Evolutionary conservation across 2,888 invertebrate genomes (phyloP).

Genomic region (Petrophora chlorosata): DNA sequence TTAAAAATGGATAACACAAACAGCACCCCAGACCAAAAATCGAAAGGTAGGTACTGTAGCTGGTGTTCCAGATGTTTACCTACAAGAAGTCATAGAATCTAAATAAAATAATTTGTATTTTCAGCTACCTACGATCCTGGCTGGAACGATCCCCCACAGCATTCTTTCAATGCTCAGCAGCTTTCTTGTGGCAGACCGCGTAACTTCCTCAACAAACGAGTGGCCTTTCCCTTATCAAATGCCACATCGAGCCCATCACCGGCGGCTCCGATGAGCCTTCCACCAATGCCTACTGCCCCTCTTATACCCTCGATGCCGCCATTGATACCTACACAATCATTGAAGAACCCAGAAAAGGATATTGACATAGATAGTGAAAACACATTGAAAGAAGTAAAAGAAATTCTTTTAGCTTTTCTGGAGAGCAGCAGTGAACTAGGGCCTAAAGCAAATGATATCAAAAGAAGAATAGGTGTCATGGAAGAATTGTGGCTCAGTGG

Average conservation of each 20-base stretch:
- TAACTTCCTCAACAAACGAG: slow-evolving; percentile 79
- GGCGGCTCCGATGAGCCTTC: slow-evolving; percentile 48
- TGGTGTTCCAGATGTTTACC: slow-evolving; percentile 3
- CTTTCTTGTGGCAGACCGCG: slow-evolving; percentile 69
- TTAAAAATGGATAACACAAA: slow-evolving; percentile 19
- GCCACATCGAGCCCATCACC: slow-evolving; percentile 38
- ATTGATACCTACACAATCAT: slow-evolving; percentile 23
- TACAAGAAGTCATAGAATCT: neutral
- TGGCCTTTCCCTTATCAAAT: slow-evolving; percentile 76
- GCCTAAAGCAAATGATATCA: slow-evolving; percentile 77
- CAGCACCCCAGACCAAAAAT: slow-evolving; percentile 44
- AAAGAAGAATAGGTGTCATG: slow-evolving; percentile 80
- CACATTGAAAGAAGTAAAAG: slow-evolving; percentile 61
- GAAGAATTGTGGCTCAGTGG: slow-evolving; percentile 83
- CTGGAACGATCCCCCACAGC: slow-evolving; percentile 84
- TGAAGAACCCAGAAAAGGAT: slow-evolving; percentile 32
- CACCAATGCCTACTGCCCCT: slow-evolving; percentile 50
- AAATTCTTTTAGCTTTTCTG: slow-evolving; percentile 58
- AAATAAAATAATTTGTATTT: neutral
- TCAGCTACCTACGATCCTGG: slow-evolving; percentile 78
- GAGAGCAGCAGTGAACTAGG: slow-evolving; percentile 68
- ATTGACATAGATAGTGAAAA: slow-evolving; percentile 57
- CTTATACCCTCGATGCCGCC: slow-evolving; percentile 41
- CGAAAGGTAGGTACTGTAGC: slow-evolving; percentile 44
- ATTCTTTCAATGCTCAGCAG: slow-evolving; percentile 71